Evolutionary conservation across 1,140 invertebrate genomes (phyloP).

Genomic region (Thalassaphorura encarpata): DNA sequence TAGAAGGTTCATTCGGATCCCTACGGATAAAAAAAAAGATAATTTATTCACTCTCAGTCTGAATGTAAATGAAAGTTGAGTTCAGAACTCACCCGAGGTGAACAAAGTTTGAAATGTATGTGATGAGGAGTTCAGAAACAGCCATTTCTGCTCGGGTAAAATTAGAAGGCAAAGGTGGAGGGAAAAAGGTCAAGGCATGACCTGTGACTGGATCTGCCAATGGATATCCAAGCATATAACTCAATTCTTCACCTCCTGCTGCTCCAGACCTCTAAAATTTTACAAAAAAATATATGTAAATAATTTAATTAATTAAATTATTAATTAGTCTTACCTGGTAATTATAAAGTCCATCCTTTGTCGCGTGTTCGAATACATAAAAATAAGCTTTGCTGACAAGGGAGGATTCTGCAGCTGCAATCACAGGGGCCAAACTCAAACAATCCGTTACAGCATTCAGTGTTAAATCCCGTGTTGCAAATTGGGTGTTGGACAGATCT

Average conservation of each 20-base stretch:
- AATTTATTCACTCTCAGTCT: background rate
- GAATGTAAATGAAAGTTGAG: slow-evolving; percentile 26
- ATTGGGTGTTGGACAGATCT: slow-evolving; percentile 75
- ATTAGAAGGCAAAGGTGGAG: slow-evolving; percentile 51
- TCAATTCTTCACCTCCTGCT: slow-evolving; percentile 80
- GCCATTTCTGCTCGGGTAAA: slow-evolving; percentile 68
- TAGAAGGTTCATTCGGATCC: slow-evolving; percentile 74
- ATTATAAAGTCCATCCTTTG: slow-evolving; percentile 71
- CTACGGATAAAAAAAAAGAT: slow-evolving; percentile 41
- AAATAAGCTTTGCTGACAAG: slow-evolving; percentile 57
- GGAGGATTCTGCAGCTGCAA: slow-evolving; percentile 29
- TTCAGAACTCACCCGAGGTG: slow-evolving; percentile 75
- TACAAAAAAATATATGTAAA: slow-evolving; percentile 27
- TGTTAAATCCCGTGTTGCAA: slow-evolving; percentile 78
- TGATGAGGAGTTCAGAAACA: slow-evolving; percentile 73
- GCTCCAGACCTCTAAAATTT: slow-evolving; percentile 62
- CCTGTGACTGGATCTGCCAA: slow-evolving; percentile 49
- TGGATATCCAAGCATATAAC: slow-evolving; percentile 76
- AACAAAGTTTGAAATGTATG: slow-evolving; percentile 78
- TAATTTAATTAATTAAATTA: background rate
- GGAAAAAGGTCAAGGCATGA: slow-evolving; percentile 28
- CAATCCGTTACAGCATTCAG: slow-evolving; percentile 86
- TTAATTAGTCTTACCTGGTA: slow-evolving; percentile 21
- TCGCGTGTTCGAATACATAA: slow-evolving; percentile 88
- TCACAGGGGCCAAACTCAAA: slow-evolving; percentile 70